These are phyloP conservation scores for Dendropsophus ebraccatus DNA, from an alignment of 2,113 vertebrate species.

Conservation along the genomic window DNA sequence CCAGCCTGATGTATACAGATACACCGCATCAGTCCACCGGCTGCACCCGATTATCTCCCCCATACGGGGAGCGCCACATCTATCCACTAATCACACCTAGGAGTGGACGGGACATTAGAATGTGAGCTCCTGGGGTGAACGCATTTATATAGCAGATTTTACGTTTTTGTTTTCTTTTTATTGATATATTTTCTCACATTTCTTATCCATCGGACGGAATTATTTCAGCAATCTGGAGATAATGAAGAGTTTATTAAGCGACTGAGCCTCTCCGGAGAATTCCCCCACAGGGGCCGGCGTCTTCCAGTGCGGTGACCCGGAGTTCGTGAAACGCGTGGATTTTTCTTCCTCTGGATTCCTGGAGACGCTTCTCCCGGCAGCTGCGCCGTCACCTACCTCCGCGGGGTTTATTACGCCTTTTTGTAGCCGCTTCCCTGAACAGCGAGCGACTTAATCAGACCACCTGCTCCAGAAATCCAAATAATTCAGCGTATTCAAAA, in stretches of 20 bases:
- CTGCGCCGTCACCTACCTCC: constrained; percentile 38
- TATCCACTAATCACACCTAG: too few relatives aligned
- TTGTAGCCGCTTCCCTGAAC: constrained; percentile 1
- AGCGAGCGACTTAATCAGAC: constrained; percentile 5
- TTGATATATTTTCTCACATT: too few relatives aligned
- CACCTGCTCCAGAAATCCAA: constrained; percentile 47
- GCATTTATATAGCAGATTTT: too few relatives aligned
- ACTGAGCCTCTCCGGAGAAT: neutral
- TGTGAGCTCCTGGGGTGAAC: too few relatives aligned
- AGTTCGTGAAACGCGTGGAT: neutral
- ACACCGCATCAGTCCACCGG: too few relatives aligned
- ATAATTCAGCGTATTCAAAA: constrained; percentile 43
- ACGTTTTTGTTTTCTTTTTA: too few relatives aligned
- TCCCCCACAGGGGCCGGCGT: neutral
- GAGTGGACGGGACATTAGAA: too few relatives aligned
- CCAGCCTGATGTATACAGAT: too few relatives aligned
- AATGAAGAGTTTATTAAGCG: neutral
- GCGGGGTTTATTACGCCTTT: constrained; percentile 11
- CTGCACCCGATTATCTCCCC: too few relatives aligned
- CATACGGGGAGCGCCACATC: too few relatives aligned
- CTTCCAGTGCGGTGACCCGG: neutral
- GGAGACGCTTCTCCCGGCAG: neutral
- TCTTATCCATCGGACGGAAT: too few relatives aligned
- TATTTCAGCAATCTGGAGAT: too few relatives aligned
- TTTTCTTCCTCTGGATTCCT: neutral